Evolutionary conservation across 2,113 vertebrate genomes (phyloP), one percentile per base, ranked within the genome.

Genomic region (Galbula dea): DNA sequence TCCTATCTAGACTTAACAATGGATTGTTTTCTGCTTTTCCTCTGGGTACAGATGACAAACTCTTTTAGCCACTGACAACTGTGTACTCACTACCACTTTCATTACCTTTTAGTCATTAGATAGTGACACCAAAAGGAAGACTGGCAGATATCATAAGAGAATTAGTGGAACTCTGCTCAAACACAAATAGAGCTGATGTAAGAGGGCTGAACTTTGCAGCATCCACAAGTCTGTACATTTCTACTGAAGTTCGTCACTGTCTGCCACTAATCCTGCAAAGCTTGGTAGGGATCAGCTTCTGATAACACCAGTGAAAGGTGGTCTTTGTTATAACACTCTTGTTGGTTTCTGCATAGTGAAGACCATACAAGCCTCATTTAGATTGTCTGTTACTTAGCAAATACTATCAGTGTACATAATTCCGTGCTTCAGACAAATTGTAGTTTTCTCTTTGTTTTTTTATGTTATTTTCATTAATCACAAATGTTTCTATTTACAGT

Each of bases 251-350:
- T 94, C 51, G 72, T 94, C 95, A 91, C 93, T 94, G 94, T 89
- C 95, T 96, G 86, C 77, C 57, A 85, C 91, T 93, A 84, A 95
- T 92, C 77, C 89, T 67, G 77, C 81, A 92, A 87, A 94, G 94
- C 91, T 82, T 32, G 54, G 83, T 54, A 79, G 84, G 91, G 95
- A 94, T 96, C 92, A 93, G 83, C 89, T 90, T 81, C 86, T 76
- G 88, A 61, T 89, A 94, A 82, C 62, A 87, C 15, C 45, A 82
- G 3, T 89, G 92, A 94, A 93, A 95, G 71, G 57, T 36, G 71
- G 86, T 79, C 92, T 95, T 94, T 93, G 90, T 93, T 86, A 52
- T 9, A 82, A 82, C 46, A 45, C 58, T 54, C 80, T 41, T 54
- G 13, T 5, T 5, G 57, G 92, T 95, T 83, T 68, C 69, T 66